A percentile compares a stretch with the other conserved stretches of the same genome.
Evolutionary conservation across 2,113 vertebrate species (phyloP).

Genomic region (Hyperoodon ampullatus): DNA sequence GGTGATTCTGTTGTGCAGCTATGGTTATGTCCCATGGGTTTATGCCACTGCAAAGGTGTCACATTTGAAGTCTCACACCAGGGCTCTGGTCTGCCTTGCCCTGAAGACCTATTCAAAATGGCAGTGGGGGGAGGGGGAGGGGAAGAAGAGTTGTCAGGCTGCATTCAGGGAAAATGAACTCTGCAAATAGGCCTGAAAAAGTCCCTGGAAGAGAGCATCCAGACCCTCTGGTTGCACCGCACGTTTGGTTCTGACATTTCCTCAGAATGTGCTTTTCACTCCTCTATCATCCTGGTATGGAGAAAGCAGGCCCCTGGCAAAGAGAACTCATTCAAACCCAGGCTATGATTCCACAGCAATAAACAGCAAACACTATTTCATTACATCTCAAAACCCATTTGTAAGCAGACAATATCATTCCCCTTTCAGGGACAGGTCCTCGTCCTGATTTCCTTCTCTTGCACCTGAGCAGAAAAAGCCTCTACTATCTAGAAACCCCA

Average conservation of each 20-base stretch:
- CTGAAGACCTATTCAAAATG: background rate
- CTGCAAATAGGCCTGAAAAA: background rate
- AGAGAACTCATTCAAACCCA: background rate
- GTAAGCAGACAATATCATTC: background rate
- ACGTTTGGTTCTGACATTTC: background rate
- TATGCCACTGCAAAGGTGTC: background rate
- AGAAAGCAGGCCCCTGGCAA: constrained; percentile 36
- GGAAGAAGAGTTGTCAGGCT: background rate
- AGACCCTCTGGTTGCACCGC: background rate
- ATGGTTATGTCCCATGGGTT: background rate
- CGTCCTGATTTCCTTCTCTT: background rate
- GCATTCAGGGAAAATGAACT: background rate
- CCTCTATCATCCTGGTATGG: background rate
- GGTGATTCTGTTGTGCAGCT: background rate
- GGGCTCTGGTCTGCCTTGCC: background rate
- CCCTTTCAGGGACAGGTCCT: background rate
- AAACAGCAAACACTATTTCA: constrained; percentile 24
- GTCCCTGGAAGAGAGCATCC: background rate
- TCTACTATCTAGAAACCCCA: constrained; percentile 31
- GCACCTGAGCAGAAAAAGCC: background rate
- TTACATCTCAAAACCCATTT: constrained; percentile 20
- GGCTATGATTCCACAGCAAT: background rate
- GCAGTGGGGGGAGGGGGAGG: background rate
- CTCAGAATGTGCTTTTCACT: background rate
- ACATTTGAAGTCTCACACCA: background rate